Evolutionary conservation across 2,113 vertebrate species (phyloP), one percentile per base, ranked within the genome.

Genomic region (Neotoma lepida): DNA sequence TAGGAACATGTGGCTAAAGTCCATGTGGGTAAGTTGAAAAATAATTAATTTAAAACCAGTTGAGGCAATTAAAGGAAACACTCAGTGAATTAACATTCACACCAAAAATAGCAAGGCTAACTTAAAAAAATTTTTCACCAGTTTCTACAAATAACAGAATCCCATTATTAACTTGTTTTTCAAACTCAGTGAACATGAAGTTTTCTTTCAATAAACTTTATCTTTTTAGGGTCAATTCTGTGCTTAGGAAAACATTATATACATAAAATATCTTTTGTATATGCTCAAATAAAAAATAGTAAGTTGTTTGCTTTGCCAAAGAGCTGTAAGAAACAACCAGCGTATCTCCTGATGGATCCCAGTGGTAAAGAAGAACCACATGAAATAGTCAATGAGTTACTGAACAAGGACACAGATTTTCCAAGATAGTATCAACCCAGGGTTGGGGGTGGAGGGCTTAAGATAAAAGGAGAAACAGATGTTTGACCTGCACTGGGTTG

Each of bases 31-130:
- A 70, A 95, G 73, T 89, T 89, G 82, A 88, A 95, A 96, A 96
- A 93, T 92, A 94, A 93, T 90, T 89, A 46, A 66, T 74, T 93
- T 64, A 71, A 96, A 94, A 64, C 87, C 70, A 95, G 93, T 95
- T 95, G 91, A 89, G 44, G 58, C 87, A 76, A 93, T 91, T 94
- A 91, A 89, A 90, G 86, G 93, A 94, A 93, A 94, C 20, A 28
- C 33, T 84, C 61, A 35, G 35, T 74, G 66, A 94, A 91, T 97
- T 97, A 95, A 66, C 82, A 71, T 58, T 86, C 89, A 87, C 87
- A 93, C 92, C 84, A 61, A 96, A 96, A 96, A 95, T 87, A 95
- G 89, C 88, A 71, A 92, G 84, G 64, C 56, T 89, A 85, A 95
- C 95, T 93, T 61, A n/a, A 91, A 92, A 92, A 87, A 33, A 20